phyloP scores from a whole-genome alignment of 2,797 vertebrate genomes.

The Melanogrammus aeglefinus region DNA sequence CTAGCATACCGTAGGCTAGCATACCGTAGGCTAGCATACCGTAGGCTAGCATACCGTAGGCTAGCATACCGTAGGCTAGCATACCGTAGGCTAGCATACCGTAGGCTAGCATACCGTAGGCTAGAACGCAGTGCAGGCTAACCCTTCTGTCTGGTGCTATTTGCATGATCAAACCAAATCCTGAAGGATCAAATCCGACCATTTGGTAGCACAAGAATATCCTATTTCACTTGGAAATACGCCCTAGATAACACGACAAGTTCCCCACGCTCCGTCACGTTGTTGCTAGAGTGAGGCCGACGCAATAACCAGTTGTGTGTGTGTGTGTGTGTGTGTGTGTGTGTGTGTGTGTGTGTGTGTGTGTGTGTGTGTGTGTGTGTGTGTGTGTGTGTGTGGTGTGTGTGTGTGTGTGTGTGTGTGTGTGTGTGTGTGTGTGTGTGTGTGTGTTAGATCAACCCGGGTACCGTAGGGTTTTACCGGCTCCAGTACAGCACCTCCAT shows the following conservation, averaged over 20 bases:
- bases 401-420: neutral
- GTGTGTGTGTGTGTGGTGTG: too few relatives aligned
- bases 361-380: too few relatives aligned
- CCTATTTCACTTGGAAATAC: neutral
- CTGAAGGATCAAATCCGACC: too few relatives aligned
- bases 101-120: too few relatives aligned
- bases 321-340: neutral
- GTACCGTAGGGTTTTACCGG: conserved; percentile 95
- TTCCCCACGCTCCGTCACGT: neutral
- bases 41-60: too few relatives aligned
- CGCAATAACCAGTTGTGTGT: neutral
- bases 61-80: too few relatives aligned
- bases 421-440: neutral
- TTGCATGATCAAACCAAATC: too few relatives aligned
- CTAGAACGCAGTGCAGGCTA: too few relatives aligned
- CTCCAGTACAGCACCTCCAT: conserved; percentile 93
- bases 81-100: neutral
- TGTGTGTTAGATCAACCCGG: conserved; percentile 89
- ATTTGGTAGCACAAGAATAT: neutral
- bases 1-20: too few relatives aligned
- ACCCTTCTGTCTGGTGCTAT: too few relatives aligned
- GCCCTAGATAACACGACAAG: too few relatives aligned
- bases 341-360: neutral
- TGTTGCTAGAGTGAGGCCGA: neutral
- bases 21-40: too few relatives aligned